A percentile compares a stretch with the other conserved stretches of the same genome.
phyloP scores from a whole-genome alignment of 2,113 vertebrate genomes.

The Sinocyclocheilus grahami region DNA sequence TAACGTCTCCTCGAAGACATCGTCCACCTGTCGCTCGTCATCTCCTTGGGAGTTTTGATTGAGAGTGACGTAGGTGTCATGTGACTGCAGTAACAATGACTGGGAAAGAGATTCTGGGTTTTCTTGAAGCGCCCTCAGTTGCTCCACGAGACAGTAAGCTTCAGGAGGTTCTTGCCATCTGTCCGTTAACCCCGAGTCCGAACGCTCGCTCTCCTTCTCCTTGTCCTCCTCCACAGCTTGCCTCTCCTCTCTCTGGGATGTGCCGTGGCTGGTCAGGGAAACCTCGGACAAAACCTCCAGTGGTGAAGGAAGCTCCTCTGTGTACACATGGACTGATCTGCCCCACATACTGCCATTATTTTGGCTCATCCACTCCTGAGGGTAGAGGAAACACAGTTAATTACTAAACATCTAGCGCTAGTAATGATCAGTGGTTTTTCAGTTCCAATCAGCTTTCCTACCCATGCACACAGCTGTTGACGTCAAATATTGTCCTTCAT shows the following conservation, averaged over 20 bases:
- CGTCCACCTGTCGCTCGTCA: constrained; percentile 43
- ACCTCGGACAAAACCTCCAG: constrained; percentile 85
- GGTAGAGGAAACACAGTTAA: too few species aligned
- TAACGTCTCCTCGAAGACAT: constrained; percentile 63
- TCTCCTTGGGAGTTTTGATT: constrained; percentile 60
- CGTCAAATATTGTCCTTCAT: too few species aligned
- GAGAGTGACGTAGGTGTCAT: constrained; percentile 81
- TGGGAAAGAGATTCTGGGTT: constrained; percentile 56
- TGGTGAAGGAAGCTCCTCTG: constrained; percentile 71
- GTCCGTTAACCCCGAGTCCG: constrained; percentile 30
- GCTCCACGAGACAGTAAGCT: constrained; percentile 65
- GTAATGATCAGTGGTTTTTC: too few species aligned
- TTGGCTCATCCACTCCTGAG: constrained; percentile 83
- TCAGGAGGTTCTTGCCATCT: constrained; percentile 54
- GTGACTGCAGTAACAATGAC: constrained; percentile 68
- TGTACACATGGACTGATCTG: constrained; percentile 66
- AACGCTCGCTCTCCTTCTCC: constrained; percentile 43
- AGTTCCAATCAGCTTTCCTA: too few species aligned
- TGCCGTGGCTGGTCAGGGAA: constrained; percentile 54
- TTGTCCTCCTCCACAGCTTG: constrained; percentile 30
- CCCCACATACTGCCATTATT: constrained; percentile 73
- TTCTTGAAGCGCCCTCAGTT: constrained; percentile 61
- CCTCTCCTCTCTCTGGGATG: constrained; percentile 56
- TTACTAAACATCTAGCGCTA: too few species aligned
- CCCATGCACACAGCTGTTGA: too few species aligned